Evolutionary conservation across 2,113 vertebrate genomes (phyloP), one percentile per base, ranked within the genome.

Genomic region (Arothron firmamentum): DNA sequence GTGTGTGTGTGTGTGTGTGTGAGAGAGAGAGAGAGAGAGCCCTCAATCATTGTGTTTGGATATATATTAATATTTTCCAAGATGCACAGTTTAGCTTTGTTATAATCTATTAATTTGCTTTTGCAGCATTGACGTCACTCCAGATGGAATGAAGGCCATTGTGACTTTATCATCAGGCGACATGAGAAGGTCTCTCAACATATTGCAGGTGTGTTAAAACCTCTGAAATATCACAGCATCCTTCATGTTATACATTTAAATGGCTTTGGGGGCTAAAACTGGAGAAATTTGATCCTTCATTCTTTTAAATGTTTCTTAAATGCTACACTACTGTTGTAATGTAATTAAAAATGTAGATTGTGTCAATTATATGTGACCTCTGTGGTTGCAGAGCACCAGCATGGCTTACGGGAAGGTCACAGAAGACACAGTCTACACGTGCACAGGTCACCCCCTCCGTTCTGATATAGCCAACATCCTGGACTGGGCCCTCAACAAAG

Each of bases 401-500:
- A 98, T 99, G 97, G 96, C 96, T 7, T 96, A 96, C 0, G 92
- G 88, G 56, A 94, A 91, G 73, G 94, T 99, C 52, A 96, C 93
- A 0, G 97, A 97, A 77, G 93, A 98, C 77, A 94, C 88, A 0
- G 97, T 97, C 16, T 97, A 99, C 86, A 97, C 94, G 0, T 99
- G 97, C 82, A 99, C 96, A 0, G 97, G 97, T 5, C 97, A 98
- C 43, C 97, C 97, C 0, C 93, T 98, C 53, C 94, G 93, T 82
- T 93, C 94, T 0, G 97, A 99, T 74, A 95, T 99, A 0, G 92
- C 97, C 73, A 99, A 95, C 86, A 97, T 98, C 77, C 92, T 99
- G 0, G 95, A 99, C 84, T 99, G 97, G 96, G 94, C 96, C 81
- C 85, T 99, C 72, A 98, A 98, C 88, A 93, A 92, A 74, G 95